Conservation (phyloP, 2,797 vertebrate species). For the Manis crassicaudata region DNA sequence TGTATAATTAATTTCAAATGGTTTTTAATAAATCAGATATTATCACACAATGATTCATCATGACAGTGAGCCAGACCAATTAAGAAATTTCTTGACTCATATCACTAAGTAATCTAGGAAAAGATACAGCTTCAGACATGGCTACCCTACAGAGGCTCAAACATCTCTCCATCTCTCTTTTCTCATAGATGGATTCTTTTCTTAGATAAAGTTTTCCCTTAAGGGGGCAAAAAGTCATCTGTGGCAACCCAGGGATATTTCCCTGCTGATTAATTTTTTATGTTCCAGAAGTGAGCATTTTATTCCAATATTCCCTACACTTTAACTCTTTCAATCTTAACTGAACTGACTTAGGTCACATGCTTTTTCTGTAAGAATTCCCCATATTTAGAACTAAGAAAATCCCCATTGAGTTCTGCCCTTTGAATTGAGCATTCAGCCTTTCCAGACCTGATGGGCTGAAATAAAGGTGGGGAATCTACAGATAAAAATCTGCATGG, state of each 20-base stretch:
- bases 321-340: not conserved
- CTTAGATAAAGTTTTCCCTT: not conserved
- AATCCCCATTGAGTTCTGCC: not conserved
- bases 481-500: not conserved
- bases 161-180: not conserved
- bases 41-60: not conserved
- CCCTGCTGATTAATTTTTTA: not conserved
- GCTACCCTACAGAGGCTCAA: not conserved
- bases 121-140: not conserved
- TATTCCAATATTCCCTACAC: not conserved
- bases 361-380: not conserved
- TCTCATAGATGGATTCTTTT: not conserved
- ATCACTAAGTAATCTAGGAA: not conserved
- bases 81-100: not conserved
- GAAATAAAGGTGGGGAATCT: not conserved
- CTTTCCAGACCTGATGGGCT: not conserved
- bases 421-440: not conserved
- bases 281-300: not conserved
- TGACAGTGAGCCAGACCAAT: no score
- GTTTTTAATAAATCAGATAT: not conserved
- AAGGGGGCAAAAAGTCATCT: not conserved
- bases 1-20: not conserved
- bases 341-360: not conserved
- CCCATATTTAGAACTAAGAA: rapidly evolving
- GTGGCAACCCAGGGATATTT: not conserved